Conservation (phyloP, 2,888 invertebrate species). For the Reticulitermes lucifugus region DNA sequence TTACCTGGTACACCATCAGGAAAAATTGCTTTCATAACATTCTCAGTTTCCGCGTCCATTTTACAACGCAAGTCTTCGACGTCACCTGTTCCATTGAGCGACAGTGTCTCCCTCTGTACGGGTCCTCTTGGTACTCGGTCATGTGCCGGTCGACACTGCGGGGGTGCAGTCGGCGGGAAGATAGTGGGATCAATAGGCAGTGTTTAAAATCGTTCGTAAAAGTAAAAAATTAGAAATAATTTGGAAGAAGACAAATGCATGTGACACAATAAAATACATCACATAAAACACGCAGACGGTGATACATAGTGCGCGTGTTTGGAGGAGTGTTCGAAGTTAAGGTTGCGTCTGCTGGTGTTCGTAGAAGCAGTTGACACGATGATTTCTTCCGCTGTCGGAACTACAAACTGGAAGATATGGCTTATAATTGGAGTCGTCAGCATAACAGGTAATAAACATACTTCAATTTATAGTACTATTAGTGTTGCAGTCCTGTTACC, state of each 20-base stretch:
- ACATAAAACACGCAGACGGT: conserved; percentile 1
- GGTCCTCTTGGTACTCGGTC: conserved; percentile 23
- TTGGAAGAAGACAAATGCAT: background rate
- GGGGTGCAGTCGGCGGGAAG: conserved; percentile 28
- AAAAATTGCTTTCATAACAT: conserved; percentile 66
- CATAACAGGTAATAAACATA: conserved; percentile 20
- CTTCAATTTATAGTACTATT: background rate
- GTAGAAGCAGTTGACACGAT: conserved; percentile 11
- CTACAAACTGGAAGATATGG: conserved; percentile 28
- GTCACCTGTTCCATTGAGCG: conserved; percentile 34
- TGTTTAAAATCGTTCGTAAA: conserved; percentile 23
- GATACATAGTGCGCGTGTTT: conserved; percentile 32
- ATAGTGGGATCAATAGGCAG: conserved; percentile 25
- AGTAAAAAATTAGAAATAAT: conserved; percentile 18
- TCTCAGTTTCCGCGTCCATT: conserved; percentile 66
- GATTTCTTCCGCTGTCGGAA: conserved; percentile 19
- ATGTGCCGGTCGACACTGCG: conserved; percentile 21
- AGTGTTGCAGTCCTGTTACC: background rate
- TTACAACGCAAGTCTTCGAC: conserved; percentile 38
- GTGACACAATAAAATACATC: conserved; percentile 17
- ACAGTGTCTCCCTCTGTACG: conserved; percentile 32
- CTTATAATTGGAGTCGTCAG: conserved; percentile 33
- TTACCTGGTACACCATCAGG: conserved; percentile 65
- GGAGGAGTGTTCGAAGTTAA: conserved; percentile 18
- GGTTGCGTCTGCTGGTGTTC: conserved; percentile 18